Base-by-base conservation (phyloP, 1,140 invertebrate genomes). In the Potamilus streckersoni region DNA sequence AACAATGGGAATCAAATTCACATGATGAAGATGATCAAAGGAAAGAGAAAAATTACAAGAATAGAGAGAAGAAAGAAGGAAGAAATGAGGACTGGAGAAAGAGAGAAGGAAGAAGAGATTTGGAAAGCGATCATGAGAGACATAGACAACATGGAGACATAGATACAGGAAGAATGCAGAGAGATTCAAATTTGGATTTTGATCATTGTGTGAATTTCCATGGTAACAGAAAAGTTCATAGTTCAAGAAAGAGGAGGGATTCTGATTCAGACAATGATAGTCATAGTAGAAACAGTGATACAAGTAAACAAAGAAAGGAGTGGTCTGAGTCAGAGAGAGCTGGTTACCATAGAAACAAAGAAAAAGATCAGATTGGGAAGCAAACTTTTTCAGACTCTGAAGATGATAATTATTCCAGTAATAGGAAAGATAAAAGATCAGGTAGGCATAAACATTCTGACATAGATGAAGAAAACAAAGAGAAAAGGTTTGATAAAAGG, bases 321-420 rank as follows among this genome's bases (percentile, higher is more conserved):
- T 20, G 23, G 55, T 49, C 8, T 57, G 61, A 38, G 58, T 65
- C 70, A 56, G 70, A 69, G 60, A 20, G 60, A 73, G 72, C n/a
- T 56, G 60, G 59, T 58, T 68, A 56, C 73, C 73, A 63, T 68
- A 67, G 64, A 61, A 60, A 64, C 73, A 75, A 69, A 59, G 38
- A 57, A 69, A 75, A 56, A 75, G 60, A 66, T 75, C 59, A 64
- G 31, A 20, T 16, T 31, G 6, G 16, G n/a, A n/a, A 65, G 31
- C 19, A 65, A 12, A 27, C 3, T 16, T 31, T 0, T 27, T 65
- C 31, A 23, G 64, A 65, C 15, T 65, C n/a, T 65, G 16, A 65
- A 11, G 23, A n/a, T 17, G 6, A 65, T 23, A 65, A 8, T 23
- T 23, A 19, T 38, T 6, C n/a, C 38, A 38, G 12, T 23, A 27